Base-by-base conservation (phyloP, 37 sponge, comb jelly and placozoan species). In the Mnemiopsis leidyi region DNA sequence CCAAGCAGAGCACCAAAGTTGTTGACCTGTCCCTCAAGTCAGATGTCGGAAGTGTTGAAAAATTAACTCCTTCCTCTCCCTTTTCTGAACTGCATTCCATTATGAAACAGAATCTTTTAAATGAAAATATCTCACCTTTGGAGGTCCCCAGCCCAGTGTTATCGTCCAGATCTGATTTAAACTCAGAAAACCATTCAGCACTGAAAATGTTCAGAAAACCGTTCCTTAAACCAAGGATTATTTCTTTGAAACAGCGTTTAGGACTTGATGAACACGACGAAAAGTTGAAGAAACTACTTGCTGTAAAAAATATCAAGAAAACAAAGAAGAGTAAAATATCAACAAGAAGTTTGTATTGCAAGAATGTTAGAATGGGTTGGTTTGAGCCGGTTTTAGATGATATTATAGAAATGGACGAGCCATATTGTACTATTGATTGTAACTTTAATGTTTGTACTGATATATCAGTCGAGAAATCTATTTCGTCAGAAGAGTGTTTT, bases 361-460 rank as follows among this genome's bases (percentile, higher is more conserved):
- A 71, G 23, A 28, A 71, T 28, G 30, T 71, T 29, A 71, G 75
- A 71, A 71, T 71, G 75, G 26, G 75, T n/a, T 71, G 75, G 26
- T 71, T 71, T 71, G 26, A n/a, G 20, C 75, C 75, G 75, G 20
- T 29, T 29, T 28, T 71, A 71, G 30, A 71, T 23, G 30, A n/a
- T 29, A 18, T 71, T 71, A 7, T 18, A 28, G 75, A 71, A 18
- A 5, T 23, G 75, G 23, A 5, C 23, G 75, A 71, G 75, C n/a
- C 5, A 28, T 71, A 71, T 71, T 71, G 3, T 71, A 24, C 13
- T 13, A 67, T 13, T 67, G 68, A 67, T n/a, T n/a, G n/a, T n/a
- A n/a, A n/a, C n/a, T n/a, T n/a, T n/a, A n/a, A n/a, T n/a, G n/a
- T n/a, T n/a, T n/a, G n/a, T n/a, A n/a, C n/a, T n/a, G n/a, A n/a